These are phyloP conservation scores for Coregonus ussuriensis DNA, from an alignment of 2,797 vertebrate species.

Conservation along the genomic window DNA sequence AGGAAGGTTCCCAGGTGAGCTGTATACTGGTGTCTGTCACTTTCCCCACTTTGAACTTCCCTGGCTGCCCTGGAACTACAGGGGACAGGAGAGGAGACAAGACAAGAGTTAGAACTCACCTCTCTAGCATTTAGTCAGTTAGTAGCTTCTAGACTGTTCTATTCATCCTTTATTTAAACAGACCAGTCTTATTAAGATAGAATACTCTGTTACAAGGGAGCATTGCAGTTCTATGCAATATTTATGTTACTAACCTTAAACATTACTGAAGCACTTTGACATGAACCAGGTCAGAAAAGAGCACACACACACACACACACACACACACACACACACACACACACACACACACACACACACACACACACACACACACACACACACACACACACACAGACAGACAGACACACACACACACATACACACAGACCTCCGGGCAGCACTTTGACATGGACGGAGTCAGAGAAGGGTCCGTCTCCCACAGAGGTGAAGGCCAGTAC, in stretches of 20 bases:
- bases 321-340: neutral
- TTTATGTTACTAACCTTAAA: neutral
- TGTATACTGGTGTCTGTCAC: slow-evolving; percentile 91
- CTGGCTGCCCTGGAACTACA: slow-evolving; percentile 92
- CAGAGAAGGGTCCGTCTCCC: slow-evolving; percentile 94
- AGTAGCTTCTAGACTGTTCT: neutral
- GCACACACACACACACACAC: slow-evolving; percentile 1
- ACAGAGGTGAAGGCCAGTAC: slow-evolving; percentile 97
- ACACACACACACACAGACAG: neutral
- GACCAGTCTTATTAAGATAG: too few relatives aligned
- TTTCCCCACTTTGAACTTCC: slow-evolving; percentile 89
- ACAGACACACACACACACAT: slow-evolving; percentile 7
- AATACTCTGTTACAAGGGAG: neutral
- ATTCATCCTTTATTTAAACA: too few relatives aligned
- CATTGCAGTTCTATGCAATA: neutral
- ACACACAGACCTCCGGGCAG: slow-evolving; percentile 90
- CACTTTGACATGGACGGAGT: slow-evolving; percentile 94
- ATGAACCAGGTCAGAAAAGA: neutral
- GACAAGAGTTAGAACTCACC: slow-evolving; percentile 13
- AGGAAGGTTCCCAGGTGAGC: slow-evolving; percentile 89
- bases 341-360: neutral
- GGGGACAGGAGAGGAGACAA: neutral
- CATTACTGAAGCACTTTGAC: neutral
- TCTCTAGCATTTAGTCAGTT: neutral
- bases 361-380: neutral